A percentile compares a stretch with the other conserved stretches of the same genome.
phyloP scores from a whole-genome alignment of 2,888 invertebrate genomes.

The Ophion costatus region DNA sequence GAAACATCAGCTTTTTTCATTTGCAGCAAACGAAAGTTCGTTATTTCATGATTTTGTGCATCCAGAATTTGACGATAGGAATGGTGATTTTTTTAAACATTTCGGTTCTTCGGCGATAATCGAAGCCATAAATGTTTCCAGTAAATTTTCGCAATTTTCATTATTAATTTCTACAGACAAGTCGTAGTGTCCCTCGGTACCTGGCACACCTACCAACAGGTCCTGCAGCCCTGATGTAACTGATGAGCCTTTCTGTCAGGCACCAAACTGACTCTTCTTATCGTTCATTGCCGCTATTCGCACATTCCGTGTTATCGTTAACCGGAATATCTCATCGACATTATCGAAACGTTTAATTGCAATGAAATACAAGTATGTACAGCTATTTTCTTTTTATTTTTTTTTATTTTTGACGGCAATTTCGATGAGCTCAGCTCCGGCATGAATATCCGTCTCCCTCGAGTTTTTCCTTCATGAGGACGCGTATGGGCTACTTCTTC shows the following conservation, averaged over 20 bases:
- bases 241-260: neutral
- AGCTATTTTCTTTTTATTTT: neutral
- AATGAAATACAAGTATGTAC: neutral
- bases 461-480: neutral
- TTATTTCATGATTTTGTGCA: no score
- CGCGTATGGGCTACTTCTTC: neutral
- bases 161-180: no score
- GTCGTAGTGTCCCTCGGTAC: no score
- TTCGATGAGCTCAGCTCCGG: neutral
- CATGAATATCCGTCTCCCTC: neutral
- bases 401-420: neutral
- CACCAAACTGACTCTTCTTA: neutral
- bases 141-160: no score
- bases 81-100: no score
- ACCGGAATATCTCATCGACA: slow-evolving; percentile 12
- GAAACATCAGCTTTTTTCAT: no score
- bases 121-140: no score
- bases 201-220: neutral
- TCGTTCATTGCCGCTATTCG: slow-evolving; percentile 11
- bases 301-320: slow-evolving; percentile 2
- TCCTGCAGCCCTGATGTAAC: neutral
- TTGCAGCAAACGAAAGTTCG: no score
- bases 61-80: no score
- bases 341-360: neutral
- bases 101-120: no score